A percentile compares a stretch with the other conserved stretches of the same genome.
Evolutionary conservation across 2,888 invertebrate species (phyloP).

Genomic region (Pantelozetes paolii): DNA sequence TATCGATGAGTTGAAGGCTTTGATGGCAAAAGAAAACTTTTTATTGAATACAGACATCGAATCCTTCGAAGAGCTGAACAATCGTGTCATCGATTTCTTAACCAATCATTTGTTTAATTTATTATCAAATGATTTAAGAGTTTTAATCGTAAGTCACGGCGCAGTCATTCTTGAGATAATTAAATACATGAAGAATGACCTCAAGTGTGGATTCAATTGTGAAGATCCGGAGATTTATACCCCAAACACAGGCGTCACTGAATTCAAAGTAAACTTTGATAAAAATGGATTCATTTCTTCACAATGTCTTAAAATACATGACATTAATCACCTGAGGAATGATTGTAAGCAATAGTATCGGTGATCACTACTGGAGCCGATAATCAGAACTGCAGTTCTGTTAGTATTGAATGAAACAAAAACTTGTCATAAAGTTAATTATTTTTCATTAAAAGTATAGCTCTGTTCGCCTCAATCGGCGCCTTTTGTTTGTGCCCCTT

Average conservation of each 20-base stretch:
- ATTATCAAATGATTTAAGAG: background rate
- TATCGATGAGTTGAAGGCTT: slow-evolving; percentile 21
- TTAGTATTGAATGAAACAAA: too few species aligned
- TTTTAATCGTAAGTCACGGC: slow-evolving; percentile 43
- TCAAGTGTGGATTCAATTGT: slow-evolving; percentile 17
- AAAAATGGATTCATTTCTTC: slow-evolving; percentile 13
- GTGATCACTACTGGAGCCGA: too few species aligned
- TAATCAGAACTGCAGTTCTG: too few species aligned
- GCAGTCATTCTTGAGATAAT: slow-evolving; percentile 42
- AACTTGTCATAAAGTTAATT: too few species aligned
- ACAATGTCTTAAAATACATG: slow-evolving; percentile 37
- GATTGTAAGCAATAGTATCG: too few species aligned
- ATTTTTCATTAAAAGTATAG: too few species aligned
- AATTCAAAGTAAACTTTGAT: slow-evolving; percentile 25
- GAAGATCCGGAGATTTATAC: slow-evolving; percentile 18
- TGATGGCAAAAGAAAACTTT: slow-evolving; percentile 27
- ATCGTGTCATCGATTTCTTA: slow-evolving; percentile 38
- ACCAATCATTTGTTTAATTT: slow-evolving; percentile 13
- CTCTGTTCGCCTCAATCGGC: too few species aligned
- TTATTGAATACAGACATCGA: slow-evolving; percentile 36
- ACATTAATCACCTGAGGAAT: slow-evolving; percentile 36
- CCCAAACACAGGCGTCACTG: slow-evolving; percentile 41
- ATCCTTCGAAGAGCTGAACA: slow-evolving; percentile 33
- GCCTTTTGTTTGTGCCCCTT: too few species aligned
- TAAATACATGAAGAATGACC: slow-evolving; percentile 28